Percentiles rank a stretch among this genome's conserved stretches.
Conservation (phyloP, 2,797 vertebrate genomes). For the Lates japonicus region DNA sequence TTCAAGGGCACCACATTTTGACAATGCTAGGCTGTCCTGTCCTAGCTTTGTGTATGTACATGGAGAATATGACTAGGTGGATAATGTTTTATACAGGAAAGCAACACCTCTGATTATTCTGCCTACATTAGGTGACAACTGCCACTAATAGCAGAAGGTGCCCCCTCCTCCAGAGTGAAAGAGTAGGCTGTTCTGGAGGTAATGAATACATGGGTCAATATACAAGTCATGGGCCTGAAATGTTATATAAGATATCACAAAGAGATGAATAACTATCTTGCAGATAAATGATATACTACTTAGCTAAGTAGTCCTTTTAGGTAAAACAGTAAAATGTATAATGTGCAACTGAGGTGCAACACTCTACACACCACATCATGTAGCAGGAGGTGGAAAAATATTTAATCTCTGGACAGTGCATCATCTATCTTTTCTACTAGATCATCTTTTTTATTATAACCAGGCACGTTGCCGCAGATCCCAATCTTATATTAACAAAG, state of each 20-base stretch:
- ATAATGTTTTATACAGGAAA: conserved; percentile 8
- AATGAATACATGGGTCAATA: conserved; percentile 9
- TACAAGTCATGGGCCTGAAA: not conserved
- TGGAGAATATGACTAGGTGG: not conserved
- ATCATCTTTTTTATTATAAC: conserved; percentile 1
- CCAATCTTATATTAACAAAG: conserved; percentile 19
- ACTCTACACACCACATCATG: not conserved
- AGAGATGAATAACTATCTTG: conserved; percentile 2
- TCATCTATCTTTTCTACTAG: not conserved
- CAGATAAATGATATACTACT: not conserved
- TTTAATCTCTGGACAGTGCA: not conserved
- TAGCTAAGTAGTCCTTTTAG: not conserved
- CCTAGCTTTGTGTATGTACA: not conserved
- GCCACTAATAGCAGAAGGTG: not conserved
- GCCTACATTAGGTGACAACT: not conserved
- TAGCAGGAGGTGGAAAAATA: not conserved
- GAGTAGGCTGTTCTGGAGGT: not conserved
- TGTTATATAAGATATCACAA: not conserved
- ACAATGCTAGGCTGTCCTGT: not conserved
- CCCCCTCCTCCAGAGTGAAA: not conserved
- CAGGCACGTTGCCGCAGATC: conserved; percentile 2
- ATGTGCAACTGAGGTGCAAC: not conserved
- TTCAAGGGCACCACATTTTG: conserved; percentile 14
- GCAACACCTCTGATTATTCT: conserved; percentile 5
- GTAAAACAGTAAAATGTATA: not conserved